phyloP scores from a whole-genome alignment of 2,797 vertebrate genomes.

The Melanotaenia parkinsoni region DNA sequence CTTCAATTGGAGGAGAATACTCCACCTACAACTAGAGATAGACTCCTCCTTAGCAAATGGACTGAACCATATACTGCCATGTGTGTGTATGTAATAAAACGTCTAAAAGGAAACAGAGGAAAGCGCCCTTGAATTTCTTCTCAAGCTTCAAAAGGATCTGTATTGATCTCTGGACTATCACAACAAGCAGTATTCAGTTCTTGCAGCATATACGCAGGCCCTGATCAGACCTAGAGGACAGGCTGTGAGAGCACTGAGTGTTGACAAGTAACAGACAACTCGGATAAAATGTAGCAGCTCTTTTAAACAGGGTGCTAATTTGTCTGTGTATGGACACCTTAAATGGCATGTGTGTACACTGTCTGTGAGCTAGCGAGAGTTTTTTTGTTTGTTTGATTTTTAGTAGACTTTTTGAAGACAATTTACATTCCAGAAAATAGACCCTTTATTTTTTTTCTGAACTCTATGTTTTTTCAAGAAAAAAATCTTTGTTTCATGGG shows the following conservation, averaged over 20 bases:
- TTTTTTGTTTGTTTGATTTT: slow-evolving; percentile 70
- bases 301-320: slow-evolving; percentile 68
- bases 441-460: slow-evolving; percentile 79
- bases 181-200: slow-evolving; percentile 52
- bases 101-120: slow-evolving; percentile 48
- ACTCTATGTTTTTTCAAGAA: slow-evolving; percentile 72
- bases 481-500: slow-evolving; percentile 75
- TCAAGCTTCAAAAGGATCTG: slow-evolving; percentile 55
- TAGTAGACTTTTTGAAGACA: slow-evolving; percentile 77
- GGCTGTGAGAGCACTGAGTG: slow-evolving; percentile 37
- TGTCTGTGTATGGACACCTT: slow-evolving; percentile 69
- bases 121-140: slow-evolving; percentile 31
- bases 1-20: slow-evolving; percentile 61
- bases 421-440: slow-evolving; percentile 82
- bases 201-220: slow-evolving; percentile 38
- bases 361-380: slow-evolving; percentile 74
- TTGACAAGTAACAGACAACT: slow-evolving; percentile 54
- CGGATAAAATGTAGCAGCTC: slow-evolving; percentile 48
- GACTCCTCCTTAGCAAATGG: slow-evolving; percentile 45
- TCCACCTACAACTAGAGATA: slow-evolving; percentile 51
- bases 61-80: slow-evolving; percentile 45
- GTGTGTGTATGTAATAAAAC: slow-evolving; percentile 40
- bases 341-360: slow-evolving; percentile 75
- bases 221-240: slow-evolving; percentile 32
- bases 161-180: slow-evolving; percentile 42